phyloP scores from a whole-genome alignment of 2,888 invertebrate genomes.

The Nomada ruficornis region DNA sequence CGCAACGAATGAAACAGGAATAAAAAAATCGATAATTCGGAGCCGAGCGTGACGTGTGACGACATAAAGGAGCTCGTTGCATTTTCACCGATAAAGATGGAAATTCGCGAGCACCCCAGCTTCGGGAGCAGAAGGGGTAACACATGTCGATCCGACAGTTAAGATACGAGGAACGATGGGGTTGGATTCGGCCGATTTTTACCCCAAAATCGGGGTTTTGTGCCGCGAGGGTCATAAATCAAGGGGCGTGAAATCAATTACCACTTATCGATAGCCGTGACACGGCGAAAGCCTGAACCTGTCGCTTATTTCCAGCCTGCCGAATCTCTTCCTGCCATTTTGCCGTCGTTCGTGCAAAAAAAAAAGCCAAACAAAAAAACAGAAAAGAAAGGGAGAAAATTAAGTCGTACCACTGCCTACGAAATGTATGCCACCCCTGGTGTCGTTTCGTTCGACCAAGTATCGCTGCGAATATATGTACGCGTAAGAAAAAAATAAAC shows the following conservation, averaged over 20 bases:
- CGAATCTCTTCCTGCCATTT: not conserved
- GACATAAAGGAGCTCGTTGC: not conserved
- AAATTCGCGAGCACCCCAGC: slow-evolving; percentile 56
- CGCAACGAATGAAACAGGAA: not conserved
- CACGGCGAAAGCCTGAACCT: slow-evolving; percentile 54
- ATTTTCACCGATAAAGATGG: slow-evolving; percentile 68
- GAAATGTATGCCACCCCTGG: not conserved
- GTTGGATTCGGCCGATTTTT: slow-evolving; percentile 77
- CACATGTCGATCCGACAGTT: slow-evolving; percentile 70
- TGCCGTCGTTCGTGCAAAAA: not conserved
- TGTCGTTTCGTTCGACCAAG: not conserved
- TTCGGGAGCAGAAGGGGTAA: slow-evolving; percentile 59
- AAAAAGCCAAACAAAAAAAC: not conserved
- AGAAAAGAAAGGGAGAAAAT: slow-evolving; percentile 21
- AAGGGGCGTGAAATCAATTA: slow-evolving; percentile 83
- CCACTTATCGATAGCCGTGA: slow-evolving; percentile 78
- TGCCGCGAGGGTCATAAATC: slow-evolving; percentile 80
- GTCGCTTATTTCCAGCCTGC: slow-evolving; percentile 31
- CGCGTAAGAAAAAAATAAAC: not conserved
- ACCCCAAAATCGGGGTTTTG: slow-evolving; percentile 81
- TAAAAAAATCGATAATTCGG: slow-evolving; percentile 11
- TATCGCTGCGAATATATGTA: not conserved
- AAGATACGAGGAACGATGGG: slow-evolving; percentile 68
- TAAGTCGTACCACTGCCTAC: slow-evolving; percentile 36
- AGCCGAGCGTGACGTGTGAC: slow-evolving; percentile 11